Evolutionary conservation across 2,888 invertebrate species (phyloP), one percentile per base, ranked within the genome.

Genomic region (Cataglyphis livida): DNA sequence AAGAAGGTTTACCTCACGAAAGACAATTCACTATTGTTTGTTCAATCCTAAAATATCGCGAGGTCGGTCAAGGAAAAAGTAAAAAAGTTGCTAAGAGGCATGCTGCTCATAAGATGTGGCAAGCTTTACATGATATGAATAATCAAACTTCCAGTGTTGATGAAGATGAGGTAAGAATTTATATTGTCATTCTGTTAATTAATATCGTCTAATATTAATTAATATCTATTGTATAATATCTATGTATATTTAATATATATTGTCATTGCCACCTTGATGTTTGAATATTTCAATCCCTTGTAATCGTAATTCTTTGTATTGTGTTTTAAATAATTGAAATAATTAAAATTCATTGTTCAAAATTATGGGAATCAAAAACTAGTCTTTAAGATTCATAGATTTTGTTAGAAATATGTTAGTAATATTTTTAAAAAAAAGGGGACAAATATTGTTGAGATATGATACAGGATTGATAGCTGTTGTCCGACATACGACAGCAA

Each of bases 71-170:
- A 57, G 99, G 99, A 21, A 98, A 99, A 93, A 99, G 98, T 74
- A 99, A 99, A 95, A 99, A 99, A 95, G 96, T 98, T 73, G 99
- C 99, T 3, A 99, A 99, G 95, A 96, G 99, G n/a, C 97, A 98
- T 94, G 99, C 99, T 0, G 99, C 99, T 2, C 97, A 98, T 93
- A 98, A 98, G 94, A 98, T 99, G 98, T 98, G 97, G 97, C 97
- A 97, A 89, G 96, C 96, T 57, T 95, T 99, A 84, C 97, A 98
- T 92, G 97, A 98, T 88, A 95, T 97, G 91, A 95, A 96, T 12
- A 96, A 96, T 93, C 96, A 96, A 93, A 94, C 95, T 68, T 95
- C 96, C 57, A 97, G 97, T 90, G 97, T 97, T 92, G 98, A 97
- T 85, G 96, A 97, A 84, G 96, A 96, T 82, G 97, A 97, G 95